Evolutionary conservation across 2,797 vertebrate genomes (phyloP).

Genomic region (Galagoides demidoff): DNA sequence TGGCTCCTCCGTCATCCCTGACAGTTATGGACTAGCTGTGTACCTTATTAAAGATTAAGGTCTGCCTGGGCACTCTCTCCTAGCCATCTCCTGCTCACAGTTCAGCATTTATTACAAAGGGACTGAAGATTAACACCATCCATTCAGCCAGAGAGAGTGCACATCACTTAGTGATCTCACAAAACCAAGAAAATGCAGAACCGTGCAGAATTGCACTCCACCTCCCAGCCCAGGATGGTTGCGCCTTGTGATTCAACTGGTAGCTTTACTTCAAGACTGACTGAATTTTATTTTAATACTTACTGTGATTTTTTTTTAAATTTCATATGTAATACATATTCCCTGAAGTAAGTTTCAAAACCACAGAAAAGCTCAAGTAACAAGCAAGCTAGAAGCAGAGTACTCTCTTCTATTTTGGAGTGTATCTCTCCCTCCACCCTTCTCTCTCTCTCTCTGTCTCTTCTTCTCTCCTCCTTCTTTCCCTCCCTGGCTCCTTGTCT

Average conservation of each 20-base stretch:
- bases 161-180: conserved; percentile 8
- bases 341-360: background rate
- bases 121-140: conserved; percentile 82
- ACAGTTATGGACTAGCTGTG: conserved; percentile 88
- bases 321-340: background rate
- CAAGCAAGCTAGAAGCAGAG: background rate
- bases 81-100: conserved; percentile 83
- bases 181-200: conserved; percentile 36
- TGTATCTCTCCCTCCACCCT: background rate
- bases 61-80: conserved; percentile 85
- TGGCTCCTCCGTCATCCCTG: conserved; percentile 85
- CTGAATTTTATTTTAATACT: background rate
- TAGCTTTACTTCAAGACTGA: background rate
- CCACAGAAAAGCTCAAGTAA: background rate
- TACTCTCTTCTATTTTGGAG: background rate
- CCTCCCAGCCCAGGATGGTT: rapidly evolving
- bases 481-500: background rate
- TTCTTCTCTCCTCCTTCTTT: background rate
- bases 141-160: conserved; percentile 61
- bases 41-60: conserved; percentile 90
- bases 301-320: background rate
- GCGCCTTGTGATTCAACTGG: background rate
- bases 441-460: background rate
- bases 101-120: conserved; percentile 83
- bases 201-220: background rate